Evolutionary conservation across 2,113 vertebrate genomes (phyloP).

Genomic region (Corydoras maculifer): DNA sequence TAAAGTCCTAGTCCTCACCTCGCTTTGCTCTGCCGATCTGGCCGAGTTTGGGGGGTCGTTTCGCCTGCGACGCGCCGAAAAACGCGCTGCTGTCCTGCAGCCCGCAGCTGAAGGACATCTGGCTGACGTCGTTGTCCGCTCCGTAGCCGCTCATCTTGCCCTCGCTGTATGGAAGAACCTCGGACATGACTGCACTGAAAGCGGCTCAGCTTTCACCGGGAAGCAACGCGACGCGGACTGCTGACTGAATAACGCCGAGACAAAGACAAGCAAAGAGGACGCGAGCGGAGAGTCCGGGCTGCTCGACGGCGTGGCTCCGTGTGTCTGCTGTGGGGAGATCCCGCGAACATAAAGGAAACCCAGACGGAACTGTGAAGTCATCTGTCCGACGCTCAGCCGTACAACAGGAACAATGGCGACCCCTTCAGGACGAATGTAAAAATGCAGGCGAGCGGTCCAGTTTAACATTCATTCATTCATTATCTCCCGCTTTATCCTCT

Average conservation of each 20-base stretch:
- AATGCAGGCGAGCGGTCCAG: conserved; percentile 19
- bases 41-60: conserved; percentile 94
- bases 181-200: conserved; percentile 76
- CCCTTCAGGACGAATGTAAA: conserved; percentile 57
- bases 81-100: conserved; percentile 95
- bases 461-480: not conserved
- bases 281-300: conserved; percentile 40
- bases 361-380: conserved; percentile 92
- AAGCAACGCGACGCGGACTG: no score
- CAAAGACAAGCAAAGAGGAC: not conserved
- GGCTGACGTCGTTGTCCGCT: conserved; percentile 83
- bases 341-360: conserved; percentile 93
- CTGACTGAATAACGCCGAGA: not conserved
- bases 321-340: conserved; percentile 76
- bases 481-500: no score
- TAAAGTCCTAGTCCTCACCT: conserved; percentile 65
- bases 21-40: conserved; percentile 94
- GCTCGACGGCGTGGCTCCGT: conserved; percentile 47
- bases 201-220: not conserved
- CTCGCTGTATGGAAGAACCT: conserved; percentile 93
- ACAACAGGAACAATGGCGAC: conserved; percentile 59
- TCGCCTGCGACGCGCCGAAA: conserved; percentile 86
- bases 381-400: conserved; percentile 75
- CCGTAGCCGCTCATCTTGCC: conserved; percentile 95
- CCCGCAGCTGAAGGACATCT: conserved; percentile 96